These are phyloP conservation scores for Acridotheres tristis DNA, from an alignment of 2,797 vertebrate species.

Conservation along the genomic window DNA sequence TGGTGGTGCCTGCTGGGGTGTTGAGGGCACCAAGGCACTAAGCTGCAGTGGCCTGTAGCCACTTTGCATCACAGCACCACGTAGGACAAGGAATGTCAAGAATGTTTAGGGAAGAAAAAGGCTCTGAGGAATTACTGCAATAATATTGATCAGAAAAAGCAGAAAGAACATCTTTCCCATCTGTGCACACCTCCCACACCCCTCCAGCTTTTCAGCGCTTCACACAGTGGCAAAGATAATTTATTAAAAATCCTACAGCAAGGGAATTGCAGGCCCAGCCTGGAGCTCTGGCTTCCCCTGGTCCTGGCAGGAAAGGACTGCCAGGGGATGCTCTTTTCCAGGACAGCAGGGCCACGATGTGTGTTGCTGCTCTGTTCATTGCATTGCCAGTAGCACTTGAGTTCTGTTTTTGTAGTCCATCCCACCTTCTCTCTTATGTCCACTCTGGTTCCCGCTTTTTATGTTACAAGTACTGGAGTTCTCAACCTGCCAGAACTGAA, in stretches of 20 bases:
- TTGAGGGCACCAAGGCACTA: not conserved
- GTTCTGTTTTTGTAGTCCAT: not conserved
- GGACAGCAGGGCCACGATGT: not conserved
- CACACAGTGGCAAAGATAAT: slow-evolving; percentile 30
- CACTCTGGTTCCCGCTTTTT: not conserved
- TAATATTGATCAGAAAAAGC: slow-evolving; percentile 12
- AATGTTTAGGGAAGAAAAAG: not conserved
- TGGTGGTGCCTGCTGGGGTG: not conserved
- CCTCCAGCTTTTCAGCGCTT: slow-evolving; percentile 44
- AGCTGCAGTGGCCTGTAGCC: not conserved
- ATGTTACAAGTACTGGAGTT: not conserved
- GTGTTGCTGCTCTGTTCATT: not conserved
- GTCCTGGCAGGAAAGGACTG: not conserved
- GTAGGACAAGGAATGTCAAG: not conserved
- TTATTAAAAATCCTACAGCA: not conserved
- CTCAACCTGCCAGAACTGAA: slow-evolving; percentile 52
- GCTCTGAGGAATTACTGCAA: not conserved
- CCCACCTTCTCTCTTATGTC: slow-evolving; percentile 9
- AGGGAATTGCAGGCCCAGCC: not conserved
- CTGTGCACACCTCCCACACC: not conserved
- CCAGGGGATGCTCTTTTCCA: not conserved
- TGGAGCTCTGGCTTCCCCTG: not conserved
- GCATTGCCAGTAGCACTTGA: not conserved
- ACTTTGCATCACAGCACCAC: not conserved
- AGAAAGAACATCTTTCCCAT: slow-evolving; percentile 1